Base-by-base conservation (phyloP, 1,140 invertebrate species). In the Aradophagus sp. region DNA sequence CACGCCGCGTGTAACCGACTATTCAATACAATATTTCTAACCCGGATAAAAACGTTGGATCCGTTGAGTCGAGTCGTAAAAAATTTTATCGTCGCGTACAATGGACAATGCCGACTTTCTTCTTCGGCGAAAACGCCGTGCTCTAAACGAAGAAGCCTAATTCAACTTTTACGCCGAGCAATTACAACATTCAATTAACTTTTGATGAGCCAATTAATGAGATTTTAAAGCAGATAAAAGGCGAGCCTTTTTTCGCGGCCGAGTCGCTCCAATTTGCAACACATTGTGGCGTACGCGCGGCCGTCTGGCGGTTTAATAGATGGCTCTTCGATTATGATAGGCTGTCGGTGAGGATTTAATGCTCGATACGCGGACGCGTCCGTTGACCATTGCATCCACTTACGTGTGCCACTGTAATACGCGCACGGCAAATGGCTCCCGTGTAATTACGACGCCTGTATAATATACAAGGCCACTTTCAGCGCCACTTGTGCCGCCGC, bases 341-440 rank as follows among this genome's bases (percentile, higher is more conserved):
- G 50, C 58, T 70, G 66, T 56, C 50, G 62, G 66, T 31, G 41
- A 62, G 50, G 52, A 48, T 62, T 70, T 70, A 70, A 62, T 62
- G 31, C 45, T 62, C 47, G 55, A 53, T 59, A 45, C 19, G 41
- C 35, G 47, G 36, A 20, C 23, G 41, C 53, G 63, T 58, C 59
- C 48, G 55, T 68, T 55, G 65, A 68, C 55, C 65, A 55, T 47
- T 26, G 35, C 8, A 39, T 52, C 45, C 47, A 59, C 55, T 68
- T 59, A 53, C 34, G 53, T 53, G 55, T 59, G 65, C 65, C 55
- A 53, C 65, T 55, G 65, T 47, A 48, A 48, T 55, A 61, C 65
- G 45, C 34, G 4, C 17, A 39, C 13, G 44, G 34, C 48, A 26
- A 55, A 14, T 39, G 8, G 44, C 44, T 35, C 17, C 62, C n/a